phyloP scores from a whole-genome alignment of 1,140 invertebrate genomes.

The Yoshiicerus persimilis region DNA sequence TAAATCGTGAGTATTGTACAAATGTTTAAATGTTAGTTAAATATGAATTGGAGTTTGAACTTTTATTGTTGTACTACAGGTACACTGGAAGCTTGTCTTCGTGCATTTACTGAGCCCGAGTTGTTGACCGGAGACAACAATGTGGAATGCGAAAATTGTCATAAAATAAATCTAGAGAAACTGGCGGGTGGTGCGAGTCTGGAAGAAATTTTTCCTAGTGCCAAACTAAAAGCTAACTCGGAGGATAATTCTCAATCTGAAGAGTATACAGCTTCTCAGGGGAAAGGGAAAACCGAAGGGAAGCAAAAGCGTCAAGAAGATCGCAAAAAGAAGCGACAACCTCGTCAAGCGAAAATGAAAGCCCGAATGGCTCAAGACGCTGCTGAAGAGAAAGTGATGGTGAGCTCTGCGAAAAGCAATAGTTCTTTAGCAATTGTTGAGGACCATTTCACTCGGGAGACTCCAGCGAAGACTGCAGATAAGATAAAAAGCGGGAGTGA shows the following conservation, averaged over 20 bases:
- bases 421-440: constrained; percentile 27
- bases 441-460: constrained; percentile 21
- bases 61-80: constrained; percentile 19
- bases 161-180: constrained; percentile 40
- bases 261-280: background rate
- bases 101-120: constrained; percentile 36
- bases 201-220: constrained; percentile 45
- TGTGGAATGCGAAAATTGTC: constrained; percentile 47
- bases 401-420: background rate
- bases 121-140: constrained; percentile 37
- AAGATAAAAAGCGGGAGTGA: background rate
- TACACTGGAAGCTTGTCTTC: constrained; percentile 36
- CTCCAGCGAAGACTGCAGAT: background rate
- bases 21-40: background rate
- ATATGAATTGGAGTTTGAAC: background rate
- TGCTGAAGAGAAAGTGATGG: background rate
- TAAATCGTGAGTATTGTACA: constrained; percentile 20
- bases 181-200: constrained; percentile 28
- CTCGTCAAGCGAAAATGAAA: background rate
- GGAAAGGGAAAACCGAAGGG: background rate
- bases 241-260: background rate
- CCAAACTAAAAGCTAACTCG: background rate
- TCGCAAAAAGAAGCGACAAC: constrained; percentile 10
- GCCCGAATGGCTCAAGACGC: background rate
- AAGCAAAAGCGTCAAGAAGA: background rate